Evolutionary conservation across 1,140 invertebrate species (phyloP), one percentile per base, ranked within the genome.

Genomic region (Polypedilum pembai): DNA sequence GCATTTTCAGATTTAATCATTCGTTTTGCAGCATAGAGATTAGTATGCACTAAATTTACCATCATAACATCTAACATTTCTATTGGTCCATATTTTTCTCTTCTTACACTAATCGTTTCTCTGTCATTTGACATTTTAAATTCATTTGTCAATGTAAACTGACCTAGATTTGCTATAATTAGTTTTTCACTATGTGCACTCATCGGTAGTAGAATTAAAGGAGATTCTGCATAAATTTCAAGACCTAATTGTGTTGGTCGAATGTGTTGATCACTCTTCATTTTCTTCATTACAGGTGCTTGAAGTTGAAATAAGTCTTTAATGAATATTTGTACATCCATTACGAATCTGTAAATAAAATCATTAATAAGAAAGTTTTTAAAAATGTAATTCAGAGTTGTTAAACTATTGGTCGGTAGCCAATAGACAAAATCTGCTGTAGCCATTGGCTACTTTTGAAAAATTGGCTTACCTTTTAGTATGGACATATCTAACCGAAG

Each of bases 401-500:
- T n/a, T n/a, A n/a, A n/a, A n/a, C n/a, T n/a, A n/a, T n/a, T n/a
- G n/a, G n/a, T n/a, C n/a, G n/a, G n/a, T n/a, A n/a, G n/a, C n/a
- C n/a, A n/a, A n/a, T n/a, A n/a, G n/a, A n/a, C n/a, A n/a, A n/a
- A n/a, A n/a, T n/a, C n/a, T n/a, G n/a, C n/a, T n/a, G n/a, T n/a
- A n/a, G n/a, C n/a, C n/a, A n/a, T n/a, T n/a, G n/a, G n/a, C n/a
- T n/a, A n/a, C n/a, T n/a, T n/a, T n/a, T n/a, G n/a, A n/a, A n/a
- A n/a, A n/a, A n/a, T n/a, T n/a, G n/a, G n/a, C n/a, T 56, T 56
- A 56, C 45, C 45, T 86, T 79, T 98, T 94, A 0, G 96, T 98
- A 80, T 99, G 96, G 45, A 97, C 90, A 83, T 98, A 98, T 77
- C 92, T 88, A 0, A 97, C 92, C 0, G 93, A 91, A 3, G 92